phyloP scores from a whole-genome alignment of 2,888 invertebrate species.

The Macroteleia sp. region DNA sequence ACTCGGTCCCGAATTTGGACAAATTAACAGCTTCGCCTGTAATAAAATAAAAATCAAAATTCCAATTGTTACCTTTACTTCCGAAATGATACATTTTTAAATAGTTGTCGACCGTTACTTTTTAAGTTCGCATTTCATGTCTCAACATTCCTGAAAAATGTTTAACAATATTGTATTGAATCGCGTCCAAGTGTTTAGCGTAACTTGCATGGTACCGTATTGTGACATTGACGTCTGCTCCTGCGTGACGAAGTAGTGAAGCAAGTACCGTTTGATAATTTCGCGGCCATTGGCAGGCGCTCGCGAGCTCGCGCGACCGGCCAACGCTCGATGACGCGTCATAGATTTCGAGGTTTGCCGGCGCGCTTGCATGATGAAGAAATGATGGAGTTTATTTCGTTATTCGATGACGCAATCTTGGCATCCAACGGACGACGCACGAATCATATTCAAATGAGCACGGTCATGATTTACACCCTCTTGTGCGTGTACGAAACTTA shows the following conservation, averaged over 20 bases:
- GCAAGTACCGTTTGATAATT: slow-evolving; percentile 78
- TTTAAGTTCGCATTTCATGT: too few species aligned
- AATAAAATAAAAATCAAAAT: too few species aligned
- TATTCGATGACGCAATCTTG: slow-evolving; percentile 1
- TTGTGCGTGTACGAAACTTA: slow-evolving; percentile 9
- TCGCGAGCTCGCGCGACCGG: slow-evolving; percentile 41
- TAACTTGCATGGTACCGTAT: slow-evolving; percentile 59
- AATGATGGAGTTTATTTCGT: not conserved
- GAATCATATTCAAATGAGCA: slow-evolving; percentile 41
- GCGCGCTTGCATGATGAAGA: slow-evolving; percentile 6
- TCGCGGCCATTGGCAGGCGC: slow-evolving; percentile 69
- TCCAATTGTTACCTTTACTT: too few species aligned
- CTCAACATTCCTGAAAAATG: too few species aligned
- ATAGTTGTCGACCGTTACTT: too few species aligned
- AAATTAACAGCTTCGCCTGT: too few species aligned
- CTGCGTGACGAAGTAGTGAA: slow-evolving; percentile 69
- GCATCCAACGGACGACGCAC: not conserved
- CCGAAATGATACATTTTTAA: too few species aligned
- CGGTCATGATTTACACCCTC: slow-evolving; percentile 10
- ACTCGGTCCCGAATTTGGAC: too few species aligned
- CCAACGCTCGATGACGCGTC: slow-evolving; percentile 48
- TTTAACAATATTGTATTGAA: too few species aligned
- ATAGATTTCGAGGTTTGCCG: slow-evolving; percentile 16
- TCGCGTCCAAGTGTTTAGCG: slow-evolving; percentile 12
- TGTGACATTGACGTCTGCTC: slow-evolving; percentile 64